Evolutionary conservation across 2,113 vertebrate species (phyloP), one percentile per base, ranked within the genome.

Genomic region (Plecturocebus donacophilus): DNA sequence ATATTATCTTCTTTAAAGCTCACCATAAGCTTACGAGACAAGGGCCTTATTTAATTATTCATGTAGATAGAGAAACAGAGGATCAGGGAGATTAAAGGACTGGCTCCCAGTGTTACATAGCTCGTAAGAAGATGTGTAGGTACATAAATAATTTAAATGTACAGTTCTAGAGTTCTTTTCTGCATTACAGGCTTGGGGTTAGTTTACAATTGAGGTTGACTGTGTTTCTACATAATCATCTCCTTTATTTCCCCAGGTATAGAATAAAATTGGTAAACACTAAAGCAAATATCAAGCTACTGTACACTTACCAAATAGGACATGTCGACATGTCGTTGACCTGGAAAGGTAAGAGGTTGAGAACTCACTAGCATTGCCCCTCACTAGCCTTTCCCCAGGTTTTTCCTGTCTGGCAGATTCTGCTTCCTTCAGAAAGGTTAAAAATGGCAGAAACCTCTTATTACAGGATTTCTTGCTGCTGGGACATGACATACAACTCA

Each of bases 21-120:
- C 38, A 81, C 35, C 61, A 35, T n/a, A 87, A 38, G 5, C 16
- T 61, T 88, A 66, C 66, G 87, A 87, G 8, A 87, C 30, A 7
- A 81, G 19, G 21, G 10, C 10, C 83, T 58, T 64, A 40, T 71
- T 82, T 56, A 93, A 91, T 77, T 83, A 66, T 68, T 92, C n/a
- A 32, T 27, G 6, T 61, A 68, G 56, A 32, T 27, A 75, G 8
- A 40, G 17, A 77, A 87, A 80, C 32, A 86, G 7, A 79, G 35
- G 56, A 56, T 79, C 14, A 40, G 3, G 5, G n/a, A 90, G 32
- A 77, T 2, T 76, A 38, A 95, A 66, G 35, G 6, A 83, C 27
- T 56, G 45, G 54, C 40, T 27, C 16, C 47, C 25, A 47, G 35
- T 47, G 5, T 87, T n/a, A 80, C 12, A 64, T 3, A 64, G 58